A percentile compares a stretch with the other conserved stretches of the same genome.
Evolutionary conservation across 2,113 vertebrate species (phyloP).

Genomic region (Garra rufa): DNA sequence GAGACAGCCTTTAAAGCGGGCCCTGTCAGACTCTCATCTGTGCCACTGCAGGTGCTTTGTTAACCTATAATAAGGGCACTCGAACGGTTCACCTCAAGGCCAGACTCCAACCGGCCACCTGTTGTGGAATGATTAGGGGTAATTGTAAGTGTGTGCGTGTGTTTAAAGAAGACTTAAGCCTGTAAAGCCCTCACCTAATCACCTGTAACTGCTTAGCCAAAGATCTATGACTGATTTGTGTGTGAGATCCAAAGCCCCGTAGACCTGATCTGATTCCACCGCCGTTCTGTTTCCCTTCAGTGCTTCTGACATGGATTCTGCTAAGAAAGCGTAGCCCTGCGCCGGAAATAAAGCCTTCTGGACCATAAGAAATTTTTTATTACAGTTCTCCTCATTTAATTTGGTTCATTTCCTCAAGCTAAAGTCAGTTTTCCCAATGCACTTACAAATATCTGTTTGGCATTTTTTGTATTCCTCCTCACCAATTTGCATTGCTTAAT

Average conservation of each 20-base stretch:
- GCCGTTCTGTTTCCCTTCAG: not conserved
- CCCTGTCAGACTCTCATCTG: slow-evolving; percentile 22
- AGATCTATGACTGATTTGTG: slow-evolving; percentile 43
- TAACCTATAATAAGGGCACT: slow-evolving; percentile 46
- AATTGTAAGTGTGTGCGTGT: slow-evolving; percentile 30
- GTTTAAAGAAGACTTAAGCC: slow-evolving; percentile 37
- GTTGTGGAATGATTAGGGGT: slow-evolving; percentile 42
- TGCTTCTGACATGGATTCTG: not conserved
- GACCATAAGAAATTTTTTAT: not conserved
- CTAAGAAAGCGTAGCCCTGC: not conserved
- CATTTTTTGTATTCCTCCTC: not conserved
- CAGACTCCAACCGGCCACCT: slow-evolving; percentile 17
- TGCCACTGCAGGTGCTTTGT: slow-evolving; percentile 43
- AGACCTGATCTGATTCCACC: slow-evolving; percentile 31
- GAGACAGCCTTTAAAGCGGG: slow-evolving; percentile 33
- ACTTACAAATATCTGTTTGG: not conserved
- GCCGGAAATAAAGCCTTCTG: slow-evolving; percentile 23
- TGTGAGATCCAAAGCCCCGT: slow-evolving; percentile 26
- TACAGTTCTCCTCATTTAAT: not conserved
- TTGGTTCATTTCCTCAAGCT: not conserved
- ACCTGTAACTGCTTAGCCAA: slow-evolving; percentile 45
- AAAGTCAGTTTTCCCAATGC: not conserved
- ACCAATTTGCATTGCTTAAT: slow-evolving; percentile 6
- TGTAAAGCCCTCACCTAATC: slow-evolving; percentile 42
- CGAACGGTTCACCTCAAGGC: slow-evolving; percentile 31